phyloP scores from a whole-genome alignment of 92 coral and sea anemone species.

The Nematostella vectensis region DNA sequence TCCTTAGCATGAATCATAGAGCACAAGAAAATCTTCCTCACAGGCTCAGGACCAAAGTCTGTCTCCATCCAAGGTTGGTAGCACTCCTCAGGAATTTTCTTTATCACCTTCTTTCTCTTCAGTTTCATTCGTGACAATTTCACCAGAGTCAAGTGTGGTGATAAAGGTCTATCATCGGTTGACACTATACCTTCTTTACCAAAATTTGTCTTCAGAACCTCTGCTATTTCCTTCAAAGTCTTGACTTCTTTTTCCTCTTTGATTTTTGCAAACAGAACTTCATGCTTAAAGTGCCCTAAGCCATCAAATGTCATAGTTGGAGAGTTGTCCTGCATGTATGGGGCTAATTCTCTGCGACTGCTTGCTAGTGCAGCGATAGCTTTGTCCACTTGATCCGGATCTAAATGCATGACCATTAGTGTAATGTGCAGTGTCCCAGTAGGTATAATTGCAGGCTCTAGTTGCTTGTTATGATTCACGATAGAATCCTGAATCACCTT shows the following conservation, averaged over 20 bases:
- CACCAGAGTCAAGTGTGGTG: slow-evolving; percentile 86
- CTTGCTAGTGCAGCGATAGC: slow-evolving; percentile 51
- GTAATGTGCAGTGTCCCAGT: slow-evolving; percentile 73
- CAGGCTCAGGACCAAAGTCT: slow-evolving; percentile 62
- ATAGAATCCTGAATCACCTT: slow-evolving; percentile 69
- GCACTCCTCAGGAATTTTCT: slow-evolving; percentile 57
- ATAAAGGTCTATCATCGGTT: slow-evolving; percentile 56
- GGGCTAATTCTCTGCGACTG: slow-evolving; percentile 33
- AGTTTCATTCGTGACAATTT: slow-evolving; percentile 63
- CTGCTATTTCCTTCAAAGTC: slow-evolving; percentile 37
- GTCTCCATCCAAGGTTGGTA: slow-evolving; percentile 50
- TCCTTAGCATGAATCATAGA: slow-evolving; percentile 68
- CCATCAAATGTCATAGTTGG: slow-evolving; percentile 54
- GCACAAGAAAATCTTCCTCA: slow-evolving; percentile 56
- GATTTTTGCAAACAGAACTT: slow-evolving; percentile 71
- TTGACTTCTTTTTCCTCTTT: slow-evolving; percentile 37
- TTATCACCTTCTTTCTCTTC: slow-evolving; percentile 55
- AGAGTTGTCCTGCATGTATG: slow-evolving; percentile 18
- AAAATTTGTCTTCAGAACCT: slow-evolving; percentile 36
- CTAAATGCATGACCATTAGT: slow-evolving; percentile 77
- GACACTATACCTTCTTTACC: slow-evolving; percentile 47
- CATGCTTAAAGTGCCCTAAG: slow-evolving; percentile 75
- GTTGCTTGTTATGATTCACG: slow-evolving; percentile 35
- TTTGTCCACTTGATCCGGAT: slow-evolving; percentile 41
- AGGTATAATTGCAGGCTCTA: slow-evolving; percentile 75